Evolutionary conservation across 1,140 invertebrate species (phyloP).

Genomic region (Cydia splendana): DNA sequence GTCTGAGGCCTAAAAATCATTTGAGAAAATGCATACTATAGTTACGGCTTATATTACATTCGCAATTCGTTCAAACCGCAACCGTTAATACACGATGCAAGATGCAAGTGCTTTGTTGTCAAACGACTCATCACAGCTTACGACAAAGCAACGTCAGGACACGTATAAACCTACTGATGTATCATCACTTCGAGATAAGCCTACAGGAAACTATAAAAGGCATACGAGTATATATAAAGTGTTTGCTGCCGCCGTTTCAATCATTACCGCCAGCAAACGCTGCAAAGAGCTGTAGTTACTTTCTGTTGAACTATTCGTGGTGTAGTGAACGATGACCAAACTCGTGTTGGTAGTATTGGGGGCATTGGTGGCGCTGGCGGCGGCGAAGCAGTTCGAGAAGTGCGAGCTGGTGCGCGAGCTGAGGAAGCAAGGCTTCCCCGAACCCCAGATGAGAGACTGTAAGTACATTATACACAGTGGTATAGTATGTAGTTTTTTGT

Average conservation of each 20-base stretch:
- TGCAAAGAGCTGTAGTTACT: neutral
- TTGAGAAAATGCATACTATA: too few relatives aligned
- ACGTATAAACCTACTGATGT: neutral
- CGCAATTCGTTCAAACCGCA: neutral
- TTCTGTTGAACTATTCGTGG: neutral
- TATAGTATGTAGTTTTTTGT: neutral
- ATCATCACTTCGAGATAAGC: constrained; percentile 6
- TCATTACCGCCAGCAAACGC: neutral
- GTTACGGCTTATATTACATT: too few relatives aligned
- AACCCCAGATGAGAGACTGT: constrained; percentile 56
- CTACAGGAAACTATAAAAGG: constrained; percentile 6
- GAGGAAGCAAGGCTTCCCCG: constrained; percentile 57
- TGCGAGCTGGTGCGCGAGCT: constrained; percentile 54
- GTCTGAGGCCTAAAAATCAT: too few relatives aligned
- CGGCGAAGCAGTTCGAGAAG: constrained; percentile 47
- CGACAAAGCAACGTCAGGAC: neutral
- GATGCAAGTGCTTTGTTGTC: neutral
- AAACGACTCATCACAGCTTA: neutral
- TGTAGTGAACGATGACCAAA: neutral
- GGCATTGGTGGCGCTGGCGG: constrained; percentile 34
- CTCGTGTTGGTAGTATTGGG: neutral
- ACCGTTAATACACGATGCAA: neutral
- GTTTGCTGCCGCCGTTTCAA: neutral
- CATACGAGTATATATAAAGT: constrained; percentile 3
- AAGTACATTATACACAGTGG: constrained; percentile 37